These are phyloP conservation scores for Myocastor coypus DNA, from an alignment of 2,113 vertebrate genomes.

Conservation along the genomic window DNA sequence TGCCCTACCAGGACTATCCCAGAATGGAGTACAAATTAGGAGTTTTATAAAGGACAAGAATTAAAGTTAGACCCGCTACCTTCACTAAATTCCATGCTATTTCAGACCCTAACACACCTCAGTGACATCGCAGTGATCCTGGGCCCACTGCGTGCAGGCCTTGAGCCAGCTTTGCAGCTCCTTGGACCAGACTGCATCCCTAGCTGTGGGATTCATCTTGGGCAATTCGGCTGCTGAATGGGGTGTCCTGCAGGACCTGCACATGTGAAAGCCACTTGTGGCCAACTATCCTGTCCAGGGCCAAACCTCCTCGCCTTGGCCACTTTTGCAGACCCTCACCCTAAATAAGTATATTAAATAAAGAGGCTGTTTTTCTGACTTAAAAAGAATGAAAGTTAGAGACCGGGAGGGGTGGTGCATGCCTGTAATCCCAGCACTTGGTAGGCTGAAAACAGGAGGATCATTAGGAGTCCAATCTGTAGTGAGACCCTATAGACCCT, in stretches of 20 bases:
- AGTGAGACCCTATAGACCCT: too few species aligned
- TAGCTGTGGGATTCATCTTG: slow-evolving; percentile 80
- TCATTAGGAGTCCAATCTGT: too few species aligned
- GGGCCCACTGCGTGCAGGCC: slow-evolving; percentile 75
- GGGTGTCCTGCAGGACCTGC: slow-evolving; percentile 61
- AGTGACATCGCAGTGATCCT: slow-evolving; percentile 75
- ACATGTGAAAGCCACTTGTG: neutral
- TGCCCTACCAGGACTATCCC: neutral
- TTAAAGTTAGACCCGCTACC: neutral
- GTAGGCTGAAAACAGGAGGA: too few species aligned
- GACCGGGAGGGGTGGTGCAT: too few species aligned
- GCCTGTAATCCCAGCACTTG: too few species aligned
- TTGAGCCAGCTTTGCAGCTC: slow-evolving; percentile 81
- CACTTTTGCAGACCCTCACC: neutral
- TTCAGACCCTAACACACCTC: slow-evolving; percentile 78
- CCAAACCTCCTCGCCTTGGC: neutral
- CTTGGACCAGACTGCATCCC: slow-evolving; percentile 80
- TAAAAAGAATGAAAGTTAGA: neutral
- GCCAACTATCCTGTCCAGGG: fast-evolving
- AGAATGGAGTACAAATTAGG: neutral
- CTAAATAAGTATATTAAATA: neutral
- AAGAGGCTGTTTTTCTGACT: neutral
- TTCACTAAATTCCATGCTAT: slow-evolving; percentile 70
- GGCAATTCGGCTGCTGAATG: slow-evolving; percentile 73
- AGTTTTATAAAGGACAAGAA: neutral